phyloP scores from a whole-genome alignment of 2,888 invertebrate species.

The Caradrina clavipalpis region DNA sequence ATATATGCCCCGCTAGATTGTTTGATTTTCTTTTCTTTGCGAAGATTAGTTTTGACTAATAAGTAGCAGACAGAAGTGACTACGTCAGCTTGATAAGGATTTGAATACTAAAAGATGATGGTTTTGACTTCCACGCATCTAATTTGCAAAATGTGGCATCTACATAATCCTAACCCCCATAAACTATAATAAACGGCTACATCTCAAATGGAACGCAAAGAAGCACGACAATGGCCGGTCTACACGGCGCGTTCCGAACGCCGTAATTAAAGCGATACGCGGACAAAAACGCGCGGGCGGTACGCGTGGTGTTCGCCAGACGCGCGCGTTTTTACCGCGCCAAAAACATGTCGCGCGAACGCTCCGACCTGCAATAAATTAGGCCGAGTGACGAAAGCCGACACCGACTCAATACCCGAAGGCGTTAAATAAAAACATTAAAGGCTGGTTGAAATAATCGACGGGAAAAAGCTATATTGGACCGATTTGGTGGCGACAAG shows the following conservation, averaged over 20 bases:
- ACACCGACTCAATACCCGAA: conserved; percentile 86
- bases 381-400: conserved; percentile 86
- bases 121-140: not conserved
- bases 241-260: conserved; percentile 70
- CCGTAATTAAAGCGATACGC: conserved; percentile 88
- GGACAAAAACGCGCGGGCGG: conserved; percentile 81
- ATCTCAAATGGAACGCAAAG: conserved; percentile 58
- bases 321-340: conserved; percentile 82
- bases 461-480: conserved; percentile 85
- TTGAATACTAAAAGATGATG: conserved; percentile 9
- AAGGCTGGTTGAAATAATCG: conserved; percentile 88
- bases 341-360: conserved; percentile 84
- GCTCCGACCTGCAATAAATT: conserved; percentile 87
- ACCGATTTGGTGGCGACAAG: conserved; percentile 86
- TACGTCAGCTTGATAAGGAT: not conserved
- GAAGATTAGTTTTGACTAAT: not conserved
- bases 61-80: not conserved
- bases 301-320: conserved; percentile 76
- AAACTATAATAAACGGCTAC: conserved; percentile 56
- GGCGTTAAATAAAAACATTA: conserved; percentile 91
- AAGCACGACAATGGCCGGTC: conserved; percentile 62
- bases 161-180: conserved; percentile 38
- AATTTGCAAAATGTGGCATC: conserved; percentile 43
- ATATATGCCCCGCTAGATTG: conserved; percentile 51
- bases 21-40: conserved; percentile 40